These are phyloP conservation scores for Caenorhabditis sp. DNA, from an alignment of 2,888 invertebrate species.

Conservation along the genomic window DNA sequence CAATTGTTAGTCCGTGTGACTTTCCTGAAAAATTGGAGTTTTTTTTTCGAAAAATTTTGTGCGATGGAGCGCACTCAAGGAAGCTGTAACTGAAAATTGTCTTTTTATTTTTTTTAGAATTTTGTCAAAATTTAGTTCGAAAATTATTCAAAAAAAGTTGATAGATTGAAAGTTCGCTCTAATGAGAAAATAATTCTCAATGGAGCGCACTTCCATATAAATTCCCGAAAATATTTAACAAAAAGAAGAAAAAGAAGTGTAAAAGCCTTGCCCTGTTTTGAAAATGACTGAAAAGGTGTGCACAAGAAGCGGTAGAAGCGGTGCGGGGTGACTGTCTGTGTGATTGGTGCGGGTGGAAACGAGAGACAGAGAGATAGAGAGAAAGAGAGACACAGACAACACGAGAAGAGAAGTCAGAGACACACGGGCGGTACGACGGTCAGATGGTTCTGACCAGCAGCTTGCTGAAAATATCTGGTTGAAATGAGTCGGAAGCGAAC, in stretches of 20 bases:
- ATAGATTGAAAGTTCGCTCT: conserved; percentile 12
- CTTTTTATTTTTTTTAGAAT: no score
- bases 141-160: conserved; percentile 5
- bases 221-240: not conserved
- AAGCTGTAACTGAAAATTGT: conserved; percentile 33
- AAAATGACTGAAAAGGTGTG: conserved; percentile 7
- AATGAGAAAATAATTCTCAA: not conserved
- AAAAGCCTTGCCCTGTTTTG: conserved; percentile 50
- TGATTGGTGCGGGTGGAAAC: conserved; percentile 31
- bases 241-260: conserved; percentile 14
- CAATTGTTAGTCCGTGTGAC: conserved; percentile 59
- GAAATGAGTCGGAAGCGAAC: no score
- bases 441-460: conserved; percentile 61
- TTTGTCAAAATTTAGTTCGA: not conserved
- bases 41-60: not conserved
- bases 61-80: conserved; percentile 14
- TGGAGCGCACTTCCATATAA: not conserved
- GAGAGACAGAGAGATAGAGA: conserved; percentile 42
- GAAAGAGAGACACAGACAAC: conserved; percentile 41
- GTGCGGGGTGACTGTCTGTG: conserved; percentile 34
- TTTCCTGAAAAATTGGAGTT: conserved; percentile 54
- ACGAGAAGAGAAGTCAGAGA: conserved; percentile 27
- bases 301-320: conserved; percentile 53
- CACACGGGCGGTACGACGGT: conserved; percentile 17
- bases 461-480: conserved; percentile 52